These are phyloP conservation scores for Coleophora deauratella DNA, from an alignment of 2,888 invertebrate genomes.

Conservation along the genomic window DNA sequence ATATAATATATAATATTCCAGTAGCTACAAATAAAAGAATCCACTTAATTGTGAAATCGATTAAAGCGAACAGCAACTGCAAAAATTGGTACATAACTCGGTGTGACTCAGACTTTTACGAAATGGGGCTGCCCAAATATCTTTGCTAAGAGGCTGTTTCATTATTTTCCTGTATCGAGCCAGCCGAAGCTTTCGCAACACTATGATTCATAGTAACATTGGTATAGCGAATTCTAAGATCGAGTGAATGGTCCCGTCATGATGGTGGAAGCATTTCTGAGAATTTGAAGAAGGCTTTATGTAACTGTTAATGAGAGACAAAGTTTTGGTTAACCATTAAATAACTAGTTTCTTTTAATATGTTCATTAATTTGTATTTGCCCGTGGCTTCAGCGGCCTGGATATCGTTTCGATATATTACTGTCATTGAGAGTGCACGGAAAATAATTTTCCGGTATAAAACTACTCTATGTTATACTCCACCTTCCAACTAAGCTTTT, in stretches of 20 bases:
- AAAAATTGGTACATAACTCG: background rate
- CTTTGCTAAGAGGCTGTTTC: constrained; percentile 23
- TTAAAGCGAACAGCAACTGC: background rate
- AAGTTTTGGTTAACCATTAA: too few species aligned
- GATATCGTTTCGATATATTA: too few species aligned
- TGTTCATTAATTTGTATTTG: too few species aligned
- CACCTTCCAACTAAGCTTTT: too few species aligned
- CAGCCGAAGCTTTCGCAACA: constrained; percentile 43
- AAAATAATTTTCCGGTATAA: too few species aligned
- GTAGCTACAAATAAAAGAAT: constrained; percentile 2
- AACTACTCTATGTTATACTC: too few species aligned
- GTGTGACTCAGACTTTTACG: constrained; percentile 38
- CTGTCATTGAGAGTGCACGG: too few species aligned
- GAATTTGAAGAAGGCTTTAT: background rate
- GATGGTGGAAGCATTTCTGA: background rate
- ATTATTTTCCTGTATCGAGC: constrained; percentile 46
- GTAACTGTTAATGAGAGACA: too few species aligned
- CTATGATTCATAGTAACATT: constrained; percentile 36
- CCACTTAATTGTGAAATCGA: too few species aligned
- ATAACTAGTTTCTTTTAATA: too few species aligned
- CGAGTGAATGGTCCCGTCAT: constrained; percentile 3
- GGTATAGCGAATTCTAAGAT: constrained; percentile 7
- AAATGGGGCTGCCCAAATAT: constrained; percentile 28
- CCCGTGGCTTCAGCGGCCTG: too few species aligned
- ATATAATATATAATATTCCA: too few species aligned